Base-by-base conservation (phyloP, 2,797 vertebrate species). In the Aldrovandia affinis region DNA sequence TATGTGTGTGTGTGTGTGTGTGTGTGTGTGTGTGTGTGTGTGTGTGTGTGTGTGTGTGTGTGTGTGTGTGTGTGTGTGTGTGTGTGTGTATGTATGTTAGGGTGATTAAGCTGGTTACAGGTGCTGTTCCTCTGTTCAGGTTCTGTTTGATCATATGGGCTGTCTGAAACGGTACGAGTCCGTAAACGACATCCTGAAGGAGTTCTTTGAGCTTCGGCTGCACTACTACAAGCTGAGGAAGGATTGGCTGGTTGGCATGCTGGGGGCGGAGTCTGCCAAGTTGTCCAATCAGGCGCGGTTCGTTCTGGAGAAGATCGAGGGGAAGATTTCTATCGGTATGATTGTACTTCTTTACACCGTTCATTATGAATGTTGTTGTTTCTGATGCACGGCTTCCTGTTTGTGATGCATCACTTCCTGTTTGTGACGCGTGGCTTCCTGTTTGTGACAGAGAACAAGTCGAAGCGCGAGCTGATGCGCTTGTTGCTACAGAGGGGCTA, bases 141-240 rank as follows among this genome's bases (percentile, higher is more conserved):
- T 99, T 93, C 94, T 99, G 33, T 99, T 99, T 93, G 98, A 99
- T 93, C 98, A 99, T 91, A 99, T 99, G 98, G 98, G 98, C 36
- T 99, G 98, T 92, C 83, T 99, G 81, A 99, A 99, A 95, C 96
- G 98, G 86, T 99, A 99, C 5, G 98, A 99, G 86, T 98, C 98
- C 0, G 98, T 99, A 70, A 97, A 98, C 33, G 98, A 99, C 86
- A 99, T 99, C 89, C 88, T 99, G 87, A 97, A 96, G 92, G 98
- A 99, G 92, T 99, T 99, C 94, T 99, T 98, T 83, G 98, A 99
- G 89, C 95, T 99, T 86, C 94, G 98, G n/a, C 93, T 99, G 88
- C 96, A 98, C 89, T 99, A 99, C 89, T 99, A 97, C 84, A 96
- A 96, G 87, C 96, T 99, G 89, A 96, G 98, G 90, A 99, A 98